A percentile compares a stretch with the other conserved stretches of the same genome.
phyloP scores from a whole-genome alignment of 2,113 vertebrate species.

The Benthochromis sp. region DNA sequence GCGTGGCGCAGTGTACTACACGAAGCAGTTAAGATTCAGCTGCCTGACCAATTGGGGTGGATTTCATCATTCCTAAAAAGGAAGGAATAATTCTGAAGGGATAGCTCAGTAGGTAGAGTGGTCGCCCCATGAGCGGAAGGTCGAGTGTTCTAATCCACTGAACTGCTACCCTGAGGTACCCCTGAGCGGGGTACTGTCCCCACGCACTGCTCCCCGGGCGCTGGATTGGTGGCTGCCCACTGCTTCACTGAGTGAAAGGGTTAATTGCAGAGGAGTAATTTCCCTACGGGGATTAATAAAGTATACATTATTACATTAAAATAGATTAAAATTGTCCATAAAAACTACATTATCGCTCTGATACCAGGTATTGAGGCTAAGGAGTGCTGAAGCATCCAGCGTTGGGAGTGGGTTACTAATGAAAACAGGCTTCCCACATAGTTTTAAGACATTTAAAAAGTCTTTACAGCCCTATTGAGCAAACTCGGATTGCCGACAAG shows the following conservation, averaged over 20 bases:
- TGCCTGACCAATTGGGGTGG: background rate
- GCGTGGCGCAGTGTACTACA: background rate
- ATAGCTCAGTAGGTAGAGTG: background rate
- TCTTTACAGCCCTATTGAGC: background rate
- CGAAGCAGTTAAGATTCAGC: background rate
- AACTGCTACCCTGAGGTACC: background rate
- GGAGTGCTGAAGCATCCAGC: background rate
- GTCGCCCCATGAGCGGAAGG: no score
- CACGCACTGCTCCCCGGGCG: background rate
- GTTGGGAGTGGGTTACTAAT: background rate
- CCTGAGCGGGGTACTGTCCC: background rate
- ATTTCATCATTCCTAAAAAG: background rate
- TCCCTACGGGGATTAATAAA: background rate
- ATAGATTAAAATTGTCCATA: background rate
- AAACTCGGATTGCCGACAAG: accelerated
- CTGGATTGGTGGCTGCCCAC: background rate
- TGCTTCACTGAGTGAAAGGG: background rate
- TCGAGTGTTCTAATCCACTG: background rate
- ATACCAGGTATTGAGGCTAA: background rate
- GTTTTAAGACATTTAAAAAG: background rate
- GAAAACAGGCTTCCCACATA: background rate
- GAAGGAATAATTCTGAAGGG: background rate
- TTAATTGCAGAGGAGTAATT: background rate
- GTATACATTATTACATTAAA: background rate
- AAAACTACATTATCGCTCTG: background rate